A percentile compares a stretch with the other conserved stretches of the same genome.
phyloP scores from a whole-genome alignment of 1,140 invertebrate genomes.

The Anastrepha obliqua region DNA sequence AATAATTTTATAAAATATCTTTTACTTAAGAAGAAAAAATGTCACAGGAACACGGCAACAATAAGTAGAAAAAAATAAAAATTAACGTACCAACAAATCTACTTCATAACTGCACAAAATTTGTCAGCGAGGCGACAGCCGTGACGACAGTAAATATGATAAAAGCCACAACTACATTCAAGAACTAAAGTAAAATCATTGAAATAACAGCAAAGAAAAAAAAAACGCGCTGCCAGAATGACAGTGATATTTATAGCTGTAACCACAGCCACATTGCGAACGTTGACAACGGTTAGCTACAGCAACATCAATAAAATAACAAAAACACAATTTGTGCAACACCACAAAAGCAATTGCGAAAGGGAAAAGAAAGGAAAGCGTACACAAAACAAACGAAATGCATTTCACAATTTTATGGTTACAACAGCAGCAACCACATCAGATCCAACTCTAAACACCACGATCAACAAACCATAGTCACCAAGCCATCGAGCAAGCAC shows the following conservation, averaged over 20 bases:
- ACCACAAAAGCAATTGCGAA: conserved; percentile 48
- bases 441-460: conserved; percentile 42
- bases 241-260: conserved; percentile 30
- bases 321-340: conserved; percentile 1
- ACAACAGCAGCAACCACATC: conserved; percentile 49
- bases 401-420: conserved; percentile 43
- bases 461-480: conserved; percentile 36
- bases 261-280: conserved; percentile 43
- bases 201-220: neutral
- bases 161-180: neutral
- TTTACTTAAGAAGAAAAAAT: neutral
- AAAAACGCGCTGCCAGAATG: neutral
- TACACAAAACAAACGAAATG: conserved; percentile 3
- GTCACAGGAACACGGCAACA: neutral
- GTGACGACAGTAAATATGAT: conserved; percentile 23
- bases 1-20: neutral
- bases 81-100: neutral
- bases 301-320: conserved; percentile 1
- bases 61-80: neutral
- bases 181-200: neutral
- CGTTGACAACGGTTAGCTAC: conserved; percentile 41
- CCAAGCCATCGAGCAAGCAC: neutral
- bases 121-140: conserved; percentile 46
- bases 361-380: neutral
- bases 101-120: neutral